Conservation (phyloP, 2,113 vertebrate species). For the Pelvicachromis taeniatus region DNA sequence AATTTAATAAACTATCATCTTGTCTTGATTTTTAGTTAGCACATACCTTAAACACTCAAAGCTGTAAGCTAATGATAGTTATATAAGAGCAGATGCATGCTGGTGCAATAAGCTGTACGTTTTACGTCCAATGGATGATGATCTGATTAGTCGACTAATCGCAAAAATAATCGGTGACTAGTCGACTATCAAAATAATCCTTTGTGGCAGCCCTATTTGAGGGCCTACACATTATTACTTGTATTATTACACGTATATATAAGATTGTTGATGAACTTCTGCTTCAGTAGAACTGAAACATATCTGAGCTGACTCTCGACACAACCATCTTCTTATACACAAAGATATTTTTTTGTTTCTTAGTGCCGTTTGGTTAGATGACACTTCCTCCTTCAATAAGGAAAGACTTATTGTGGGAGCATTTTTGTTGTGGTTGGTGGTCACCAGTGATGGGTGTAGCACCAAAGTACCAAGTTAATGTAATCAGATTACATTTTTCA, state of each 20-base stretch:
- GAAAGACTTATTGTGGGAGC: background rate
- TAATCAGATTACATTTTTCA: background rate
- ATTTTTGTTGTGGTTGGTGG: background rate
- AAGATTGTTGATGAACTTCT: background rate
- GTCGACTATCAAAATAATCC: too few relatives aligned
- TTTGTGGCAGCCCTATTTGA: too few relatives aligned
- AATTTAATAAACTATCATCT: too few relatives aligned
- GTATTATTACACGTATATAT: background rate
- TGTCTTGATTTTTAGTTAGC: too few relatives aligned
- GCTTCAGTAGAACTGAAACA: background rate
- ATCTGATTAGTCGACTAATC: too few relatives aligned
- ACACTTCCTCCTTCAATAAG: background rate
- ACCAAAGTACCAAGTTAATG: background rate
- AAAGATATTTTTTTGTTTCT: background rate
- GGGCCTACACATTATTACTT: background rate
- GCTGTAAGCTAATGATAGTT: too few relatives aligned
- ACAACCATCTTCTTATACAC: background rate
- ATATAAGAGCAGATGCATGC: too few relatives aligned
- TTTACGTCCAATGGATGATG: too few relatives aligned
- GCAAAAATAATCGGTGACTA: too few relatives aligned
- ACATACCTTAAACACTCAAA: too few relatives aligned
- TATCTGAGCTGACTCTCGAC: background rate
- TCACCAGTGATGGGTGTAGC: background rate
- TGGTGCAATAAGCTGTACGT: too few relatives aligned
- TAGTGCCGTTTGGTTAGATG: background rate